These are phyloP conservation scores for Polymixis flavicincta DNA, from an alignment of 2,888 invertebrate genomes.

Conservation along the genomic window DNA sequence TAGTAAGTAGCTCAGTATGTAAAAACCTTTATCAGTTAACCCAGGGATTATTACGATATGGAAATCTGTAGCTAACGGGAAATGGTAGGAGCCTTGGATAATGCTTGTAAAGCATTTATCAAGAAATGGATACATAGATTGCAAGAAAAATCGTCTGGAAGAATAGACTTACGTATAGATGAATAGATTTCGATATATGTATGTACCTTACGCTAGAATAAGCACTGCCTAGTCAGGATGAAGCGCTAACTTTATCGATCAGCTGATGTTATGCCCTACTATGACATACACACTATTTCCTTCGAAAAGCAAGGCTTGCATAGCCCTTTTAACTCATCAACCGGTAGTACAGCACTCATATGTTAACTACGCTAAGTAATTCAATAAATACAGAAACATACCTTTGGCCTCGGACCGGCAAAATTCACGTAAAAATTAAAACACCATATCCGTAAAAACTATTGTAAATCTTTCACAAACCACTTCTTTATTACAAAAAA, in stretches of 20 bases:
- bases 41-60: not conserved
- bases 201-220: not conserved
- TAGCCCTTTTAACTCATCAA: not conserved
- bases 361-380: constrained; percentile 32
- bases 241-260: constrained; percentile 49
- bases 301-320: not conserved
- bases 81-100: constrained; percentile 1
- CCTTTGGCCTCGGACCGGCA: constrained; percentile 58
- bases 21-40: not conserved
- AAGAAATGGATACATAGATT: not conserved
- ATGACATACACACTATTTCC: not conserved
- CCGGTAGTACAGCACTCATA: not conserved
- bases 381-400: constrained; percentile 49
- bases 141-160: not conserved
- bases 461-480: constrained; percentile 48
- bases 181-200: not conserved
- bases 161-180: not conserved
- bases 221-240: constrained; percentile 6
- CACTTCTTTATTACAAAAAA: constrained; percentile 34
- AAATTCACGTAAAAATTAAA: constrained; percentile 50
- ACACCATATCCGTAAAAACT: constrained; percentile 40
- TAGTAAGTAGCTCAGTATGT: not conserved
- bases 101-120: not conserved
- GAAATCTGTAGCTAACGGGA: not conserved
- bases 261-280: constrained; percentile 42